phyloP scores from a whole-genome alignment of 2,113 vertebrate genomes.

The Mirza zaza region DNA sequence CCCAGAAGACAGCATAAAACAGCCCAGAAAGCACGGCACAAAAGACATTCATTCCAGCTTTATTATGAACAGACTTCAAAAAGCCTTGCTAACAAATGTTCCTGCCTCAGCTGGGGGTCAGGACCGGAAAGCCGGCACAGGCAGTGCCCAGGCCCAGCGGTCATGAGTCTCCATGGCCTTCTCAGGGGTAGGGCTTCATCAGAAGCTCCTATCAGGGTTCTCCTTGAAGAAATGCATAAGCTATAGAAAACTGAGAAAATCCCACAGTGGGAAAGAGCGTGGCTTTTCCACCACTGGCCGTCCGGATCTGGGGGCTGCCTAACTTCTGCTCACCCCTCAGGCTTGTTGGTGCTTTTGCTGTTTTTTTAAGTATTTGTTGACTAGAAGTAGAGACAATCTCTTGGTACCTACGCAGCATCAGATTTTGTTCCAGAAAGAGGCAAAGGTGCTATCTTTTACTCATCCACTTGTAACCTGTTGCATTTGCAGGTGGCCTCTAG shows the following conservation, averaged over 20 bases:
- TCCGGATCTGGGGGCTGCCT: neutral
- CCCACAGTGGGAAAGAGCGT: neutral
- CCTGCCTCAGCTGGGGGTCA: neutral
- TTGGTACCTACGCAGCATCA: neutral
- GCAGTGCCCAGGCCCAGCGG: too few species aligned
- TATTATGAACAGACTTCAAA: conserved; percentile 14
- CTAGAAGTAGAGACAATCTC: neutral
- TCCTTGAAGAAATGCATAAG: neutral
- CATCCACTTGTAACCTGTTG: neutral
- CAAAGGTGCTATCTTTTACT: neutral
- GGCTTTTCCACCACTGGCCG: neutral
- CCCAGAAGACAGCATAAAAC: conserved; percentile 35
- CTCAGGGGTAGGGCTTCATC: neutral
- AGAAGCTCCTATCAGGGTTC: neutral
- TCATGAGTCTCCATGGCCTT: neutral
- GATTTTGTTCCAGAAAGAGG: neutral
- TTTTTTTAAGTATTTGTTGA: neutral
- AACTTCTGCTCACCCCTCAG: rapidly evolving
- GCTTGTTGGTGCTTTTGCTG: rapidly evolving
- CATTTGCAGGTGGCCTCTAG: too few species aligned
- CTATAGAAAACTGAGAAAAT: neutral
- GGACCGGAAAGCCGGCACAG: neutral
- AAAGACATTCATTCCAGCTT: neutral
- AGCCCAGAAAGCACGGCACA: neutral
- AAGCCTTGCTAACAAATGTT: neutral